Conservation (phyloP, 2,888 invertebrate species). For the Athetis lepigone region DNA sequence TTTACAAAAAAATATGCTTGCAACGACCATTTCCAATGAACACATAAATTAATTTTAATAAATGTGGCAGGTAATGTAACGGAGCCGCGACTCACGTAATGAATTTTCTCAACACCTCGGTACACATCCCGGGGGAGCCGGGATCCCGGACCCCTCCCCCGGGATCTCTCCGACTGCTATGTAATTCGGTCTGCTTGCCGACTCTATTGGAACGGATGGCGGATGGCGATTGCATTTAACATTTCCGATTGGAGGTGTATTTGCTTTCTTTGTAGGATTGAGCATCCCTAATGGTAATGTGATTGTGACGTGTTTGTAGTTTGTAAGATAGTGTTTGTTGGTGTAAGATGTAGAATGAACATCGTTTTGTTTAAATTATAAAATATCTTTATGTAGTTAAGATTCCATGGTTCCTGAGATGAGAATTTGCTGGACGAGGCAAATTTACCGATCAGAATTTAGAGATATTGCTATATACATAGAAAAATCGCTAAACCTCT, state of each 20-base stretch:
- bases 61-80: conserved; percentile 14
- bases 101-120: conserved; percentile 50
- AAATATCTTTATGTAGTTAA: not conserved
- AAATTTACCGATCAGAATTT: too few species aligned
- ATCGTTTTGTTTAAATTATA: too few species aligned
- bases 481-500: too few species aligned
- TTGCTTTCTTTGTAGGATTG: conserved; percentile 24
- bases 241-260: conserved; percentile 28
- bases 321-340: too few species aligned
- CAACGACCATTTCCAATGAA: not conserved
- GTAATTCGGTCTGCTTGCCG: conserved; percentile 55
- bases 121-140: conserved; percentile 14
- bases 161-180: conserved; percentile 28
- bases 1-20: not conserved
- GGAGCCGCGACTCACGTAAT: conserved; percentile 27
- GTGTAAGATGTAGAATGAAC: too few species aligned
- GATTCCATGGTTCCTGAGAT: not conserved
- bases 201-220: conserved; percentile 46
- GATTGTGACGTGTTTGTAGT: conserved; percentile 7
- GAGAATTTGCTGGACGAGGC: too few species aligned
- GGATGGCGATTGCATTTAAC: conserved; percentile 49
- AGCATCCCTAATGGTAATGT: not conserved
- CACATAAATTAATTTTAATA: conserved; percentile 3
- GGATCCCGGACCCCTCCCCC: conserved; percentile 28
- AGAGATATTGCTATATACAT: too few species aligned